Base-by-base conservation (phyloP, 1,140 invertebrate genomes). In the Calliopsis andreniformis region DNA sequence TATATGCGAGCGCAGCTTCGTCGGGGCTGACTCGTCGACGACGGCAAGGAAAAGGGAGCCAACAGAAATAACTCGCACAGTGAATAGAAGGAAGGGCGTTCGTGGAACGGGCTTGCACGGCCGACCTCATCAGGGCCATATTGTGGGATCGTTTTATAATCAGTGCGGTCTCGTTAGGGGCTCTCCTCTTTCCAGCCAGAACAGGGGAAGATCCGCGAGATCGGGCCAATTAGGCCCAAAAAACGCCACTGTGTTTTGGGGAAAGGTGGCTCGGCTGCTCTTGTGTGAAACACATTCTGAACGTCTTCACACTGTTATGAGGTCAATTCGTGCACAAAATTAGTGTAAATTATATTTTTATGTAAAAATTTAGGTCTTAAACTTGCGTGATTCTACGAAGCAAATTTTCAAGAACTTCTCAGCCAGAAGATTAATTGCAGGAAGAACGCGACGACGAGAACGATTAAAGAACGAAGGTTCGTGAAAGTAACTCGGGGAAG, bases 131-230 rank as follows among this genome's bases (percentile, higher is more conserved):
- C 82, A 89, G 62, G 58, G 53, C 1, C 53, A 64, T 79, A 89
- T 89, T 88, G 87, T 89, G 58, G 10, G 53, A 53, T 43, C 67
- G 56, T 88, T 89, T 89, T 87, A 87, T 87, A 88, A 89, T 89
- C 83, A 83, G 66, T 35, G 30, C 23, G 43, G 28, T 73, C 77
- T 82, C 77, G 77, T 76, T 66, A 76, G 47, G 28, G n/a, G 3
- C 18, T 43, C 62, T 10, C 35, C 30, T 35, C n/a, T 56, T 56
- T 16, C 1, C 3, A 25, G 25, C 7, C n/a, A 3, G 12, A 18
- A 5, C 4, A 18, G 2, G 35, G 61, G 16, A 28, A n/a, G 20
- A 43, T 28, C 32, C 32, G 16, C 3, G 0, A 16, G 10, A 32
- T 47, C 39, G 30, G 0, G 16, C 0, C 45, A 61, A 71, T 59